Conservation (phyloP, 2,797 vertebrate species). For the Podarcis lilfordi region DNA sequence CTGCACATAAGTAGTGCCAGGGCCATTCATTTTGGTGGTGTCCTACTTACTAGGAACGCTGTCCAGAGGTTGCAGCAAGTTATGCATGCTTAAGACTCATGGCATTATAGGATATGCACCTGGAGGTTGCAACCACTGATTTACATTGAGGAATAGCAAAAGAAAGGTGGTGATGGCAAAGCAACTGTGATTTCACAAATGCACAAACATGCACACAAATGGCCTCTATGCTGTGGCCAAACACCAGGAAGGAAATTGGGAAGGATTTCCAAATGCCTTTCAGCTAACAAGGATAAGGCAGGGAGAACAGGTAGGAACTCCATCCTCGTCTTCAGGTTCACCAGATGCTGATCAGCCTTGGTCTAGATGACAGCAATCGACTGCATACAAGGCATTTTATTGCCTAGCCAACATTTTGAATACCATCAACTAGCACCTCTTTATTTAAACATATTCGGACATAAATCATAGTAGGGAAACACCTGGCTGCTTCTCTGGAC, state of each 20-base stretch:
- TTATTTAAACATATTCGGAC: conserved; percentile 10
- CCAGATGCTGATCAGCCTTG: background rate
- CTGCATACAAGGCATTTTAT: background rate
- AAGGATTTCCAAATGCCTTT: background rate
- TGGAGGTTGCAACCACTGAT: background rate
- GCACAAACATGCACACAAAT: background rate
- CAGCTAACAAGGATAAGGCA: too few species aligned
- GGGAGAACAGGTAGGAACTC: background rate
- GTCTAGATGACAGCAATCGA: background rate
- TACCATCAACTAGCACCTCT: background rate
- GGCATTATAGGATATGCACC: background rate
- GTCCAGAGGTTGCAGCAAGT: background rate
- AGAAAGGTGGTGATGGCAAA: background rate
- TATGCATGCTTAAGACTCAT: background rate
- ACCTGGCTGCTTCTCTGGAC: conserved; percentile 17
- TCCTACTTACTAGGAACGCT: background rate
- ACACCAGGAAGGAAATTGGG: background rate
- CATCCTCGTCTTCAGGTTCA: background rate
- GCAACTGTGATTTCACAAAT: too few species aligned
- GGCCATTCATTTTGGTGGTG: background rate
- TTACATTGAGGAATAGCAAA: background rate
- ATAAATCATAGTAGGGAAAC: conserved; percentile 26
- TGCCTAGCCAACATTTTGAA: conserved; percentile 11
- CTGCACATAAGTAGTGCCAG: background rate
- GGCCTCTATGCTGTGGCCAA: background rate